phyloP scores from a whole-genome alignment of 1,140 invertebrate species.

The Pogonomyrmex barbatus region DNA sequence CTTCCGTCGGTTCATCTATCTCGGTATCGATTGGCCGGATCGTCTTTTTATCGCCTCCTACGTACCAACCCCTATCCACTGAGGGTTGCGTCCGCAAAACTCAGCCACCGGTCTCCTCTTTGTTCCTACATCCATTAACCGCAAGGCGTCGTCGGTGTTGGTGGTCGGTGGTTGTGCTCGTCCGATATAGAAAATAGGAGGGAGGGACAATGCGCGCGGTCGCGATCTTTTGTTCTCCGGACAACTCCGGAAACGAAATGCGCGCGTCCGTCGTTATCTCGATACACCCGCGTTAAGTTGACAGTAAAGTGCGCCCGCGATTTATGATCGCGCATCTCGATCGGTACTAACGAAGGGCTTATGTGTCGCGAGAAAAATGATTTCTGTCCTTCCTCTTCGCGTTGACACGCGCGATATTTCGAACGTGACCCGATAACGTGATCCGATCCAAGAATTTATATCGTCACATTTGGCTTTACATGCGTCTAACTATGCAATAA shows the following conservation, averaged over 20 bases:
- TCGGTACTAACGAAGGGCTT: background rate
- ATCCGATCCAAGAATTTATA: background rate
- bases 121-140: conserved; percentile 63
- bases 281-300: conserved; percentile 34
- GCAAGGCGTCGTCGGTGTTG: conserved; percentile 20
- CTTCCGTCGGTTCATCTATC: conserved; percentile 63
- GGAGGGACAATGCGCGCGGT: conserved; percentile 27
- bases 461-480: background rate
- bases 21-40: conserved; percentile 54
- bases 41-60: conserved; percentile 52
- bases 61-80: conserved; percentile 27
- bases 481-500: background rate
- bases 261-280: conserved; percentile 33
- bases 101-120: conserved; percentile 37
- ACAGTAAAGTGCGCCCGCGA: conserved; percentile 18
- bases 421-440: background rate
- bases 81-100: conserved; percentile 13
- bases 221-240: conserved; percentile 26
- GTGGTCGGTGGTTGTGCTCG: background rate
- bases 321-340: conserved; percentile 9
- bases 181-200: conserved; percentile 21
- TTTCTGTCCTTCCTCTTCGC: background rate
- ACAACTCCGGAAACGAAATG: conserved; percentile 32
- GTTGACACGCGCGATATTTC: background rate
- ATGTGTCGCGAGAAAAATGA: background rate